Evolutionary conservation across 2,113 vertebrate species (phyloP).

Genomic region (Daubentonia madagascariensis): DNA sequence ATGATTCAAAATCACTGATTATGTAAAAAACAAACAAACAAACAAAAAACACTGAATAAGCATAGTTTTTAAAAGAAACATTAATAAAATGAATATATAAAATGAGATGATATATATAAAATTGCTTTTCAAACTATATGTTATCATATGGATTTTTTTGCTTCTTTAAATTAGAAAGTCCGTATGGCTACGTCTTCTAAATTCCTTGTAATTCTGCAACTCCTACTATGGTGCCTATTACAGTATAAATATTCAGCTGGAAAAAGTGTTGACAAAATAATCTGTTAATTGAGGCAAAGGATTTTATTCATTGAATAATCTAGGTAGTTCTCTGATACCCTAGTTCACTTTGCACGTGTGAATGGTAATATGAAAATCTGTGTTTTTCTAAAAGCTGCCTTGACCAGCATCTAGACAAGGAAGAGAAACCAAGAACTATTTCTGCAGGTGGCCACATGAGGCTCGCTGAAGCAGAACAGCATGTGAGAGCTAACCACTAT

Average conservation of each 20-base stretch:
- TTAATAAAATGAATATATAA: neutral
- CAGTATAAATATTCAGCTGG: neutral
- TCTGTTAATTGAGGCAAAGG: neutral
- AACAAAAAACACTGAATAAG: neutral
- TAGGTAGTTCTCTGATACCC: neutral
- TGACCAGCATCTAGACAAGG: constrained; percentile 62
- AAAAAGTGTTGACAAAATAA: neutral
- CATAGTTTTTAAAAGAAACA: neutral
- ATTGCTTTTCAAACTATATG: neutral
- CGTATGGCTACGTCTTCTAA: neutral
- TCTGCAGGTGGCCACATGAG: constrained; percentile 66
- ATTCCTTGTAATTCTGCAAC: neutral
- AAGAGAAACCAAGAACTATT: constrained; percentile 76
- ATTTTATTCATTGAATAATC: neutral
- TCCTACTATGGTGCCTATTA: neutral
- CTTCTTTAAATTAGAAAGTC: neutral
- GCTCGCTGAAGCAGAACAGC: constrained; percentile 62
- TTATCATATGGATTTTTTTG: neutral
- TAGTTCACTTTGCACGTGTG: neutral
- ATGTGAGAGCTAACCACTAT: constrained; percentile 64
- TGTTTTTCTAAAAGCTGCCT: constrained; percentile 65
- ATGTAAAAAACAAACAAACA: neutral
- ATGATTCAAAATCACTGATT: neutral
- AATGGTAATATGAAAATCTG: constrained; percentile 47
- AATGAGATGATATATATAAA: neutral